A percentile compares a stretch with the other conserved stretches of the same genome.
phyloP scores from a whole-genome alignment of 92 coral and sea anemone genomes.

The Epizoanthus scotinus region DNA sequence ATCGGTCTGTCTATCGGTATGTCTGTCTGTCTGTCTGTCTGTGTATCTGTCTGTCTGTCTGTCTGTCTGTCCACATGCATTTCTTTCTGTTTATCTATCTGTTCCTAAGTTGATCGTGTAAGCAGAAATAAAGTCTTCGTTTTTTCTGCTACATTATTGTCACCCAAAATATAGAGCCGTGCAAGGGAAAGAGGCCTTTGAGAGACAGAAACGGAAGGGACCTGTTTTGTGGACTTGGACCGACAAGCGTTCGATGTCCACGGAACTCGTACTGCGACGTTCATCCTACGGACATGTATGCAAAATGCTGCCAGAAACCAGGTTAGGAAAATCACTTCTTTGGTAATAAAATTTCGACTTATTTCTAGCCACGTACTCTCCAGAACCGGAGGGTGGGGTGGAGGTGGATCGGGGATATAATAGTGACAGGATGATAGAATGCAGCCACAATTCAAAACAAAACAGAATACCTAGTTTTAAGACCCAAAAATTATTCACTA shows the following conservation, averaged over 20 bases:
- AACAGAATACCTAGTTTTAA: too few species aligned
- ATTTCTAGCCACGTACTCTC: too few species aligned
- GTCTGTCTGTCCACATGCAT: too few species aligned
- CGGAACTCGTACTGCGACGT: slow-evolving; percentile 17
- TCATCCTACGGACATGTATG: slow-evolving; percentile 19
- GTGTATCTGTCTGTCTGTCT: too few species aligned
- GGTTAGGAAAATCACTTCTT: background rate
- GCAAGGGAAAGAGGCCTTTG: slow-evolving; percentile 18
- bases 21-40: too few species aligned
- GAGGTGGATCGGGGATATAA: too few species aligned
- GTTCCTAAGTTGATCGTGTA: background rate
- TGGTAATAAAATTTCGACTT: background rate
- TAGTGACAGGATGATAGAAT: too few species aligned
- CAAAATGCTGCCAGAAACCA: slow-evolving; percentile 17
- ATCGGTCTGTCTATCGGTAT: too few species aligned
- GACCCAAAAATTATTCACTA: too few species aligned
- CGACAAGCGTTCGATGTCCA: slow-evolving; percentile 3
- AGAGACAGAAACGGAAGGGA: background rate
- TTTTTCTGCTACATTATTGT: background rate
- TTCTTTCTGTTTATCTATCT: background rate
- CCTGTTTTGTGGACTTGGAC: slow-evolving; percentile 23
- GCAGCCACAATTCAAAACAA: too few species aligned
- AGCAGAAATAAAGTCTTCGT: background rate
- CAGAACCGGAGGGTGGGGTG: too few species aligned
- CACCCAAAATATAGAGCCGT: background rate